Conservation (phyloP, 2,888 invertebrate genomes). For the Chrysina gloriosa region DNA sequence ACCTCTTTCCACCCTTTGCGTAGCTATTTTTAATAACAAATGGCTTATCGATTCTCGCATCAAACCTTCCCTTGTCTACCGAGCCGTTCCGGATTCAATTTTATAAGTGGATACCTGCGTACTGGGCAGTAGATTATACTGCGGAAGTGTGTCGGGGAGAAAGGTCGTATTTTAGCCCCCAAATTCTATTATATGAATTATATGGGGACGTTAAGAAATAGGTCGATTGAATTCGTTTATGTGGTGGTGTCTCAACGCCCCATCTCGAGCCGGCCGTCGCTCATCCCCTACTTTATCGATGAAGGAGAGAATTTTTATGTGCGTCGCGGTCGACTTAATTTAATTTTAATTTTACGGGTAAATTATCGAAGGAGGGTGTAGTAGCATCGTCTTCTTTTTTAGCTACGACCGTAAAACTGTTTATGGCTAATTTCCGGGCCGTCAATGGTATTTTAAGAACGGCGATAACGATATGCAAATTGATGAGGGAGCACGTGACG, state of each 20-base stretch:
- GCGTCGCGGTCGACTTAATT: no score
- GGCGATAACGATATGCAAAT: no score
- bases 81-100: not conserved
- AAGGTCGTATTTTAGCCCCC: not conserved
- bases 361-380: no score
- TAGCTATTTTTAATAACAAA: slow-evolving; percentile 31
- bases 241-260: no score
- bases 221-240: slow-evolving; percentile 12
- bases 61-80: not conserved
- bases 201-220: not conserved
- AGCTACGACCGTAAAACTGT: no score
- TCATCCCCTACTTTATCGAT: not conserved
- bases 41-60: slow-evolving; percentile 23
- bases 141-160: not conserved
- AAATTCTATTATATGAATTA: slow-evolving; percentile 30
- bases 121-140: not conserved
- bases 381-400: no score
- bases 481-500: no score
- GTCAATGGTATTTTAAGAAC: no score
- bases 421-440: no score
- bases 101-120: slow-evolving; percentile 12
- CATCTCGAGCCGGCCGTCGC: no score
- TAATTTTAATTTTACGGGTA: no score
- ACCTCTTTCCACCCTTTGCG: not conserved
- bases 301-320: no score